Base-by-base conservation (phyloP, 2,888 invertebrate species). In the Taenaris catops region DNA sequence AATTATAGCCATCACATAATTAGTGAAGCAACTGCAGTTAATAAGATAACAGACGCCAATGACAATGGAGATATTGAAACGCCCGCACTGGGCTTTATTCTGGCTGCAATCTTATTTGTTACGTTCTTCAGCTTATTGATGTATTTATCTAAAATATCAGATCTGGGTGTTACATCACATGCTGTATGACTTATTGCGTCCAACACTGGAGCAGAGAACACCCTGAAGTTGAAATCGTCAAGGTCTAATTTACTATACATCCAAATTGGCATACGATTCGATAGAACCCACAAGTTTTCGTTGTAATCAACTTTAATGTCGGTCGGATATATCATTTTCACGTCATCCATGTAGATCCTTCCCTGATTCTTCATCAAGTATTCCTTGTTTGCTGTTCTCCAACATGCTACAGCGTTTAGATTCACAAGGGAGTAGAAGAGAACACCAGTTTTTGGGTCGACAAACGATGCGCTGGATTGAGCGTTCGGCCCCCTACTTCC, bases 231-330 rank as follows among this genome's bases (percentile, higher is more conserved):
- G 0, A 91, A 87, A 8, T 92, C 91, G 1, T 86, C 83, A 0
- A 79, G 64, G 56, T 93, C 86, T 41, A 94, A 62, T 37, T 87
- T 83, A 0, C 86, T 86, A 50, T 93, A 92, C 88, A 93, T 91
- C 72, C 91, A 94, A 29, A 89, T 78, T 0, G 93, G 93, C 53
- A 94, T 69, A 38, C 90, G 89, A 61, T 94, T 92, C 0, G 93
- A 93, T 0, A 94, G 62, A 1, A 94, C 91, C 94, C 94, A 94
- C 0, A 94, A 62, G 20, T 89, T 92, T 6, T 91, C 89, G 3
- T 92, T 88, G 11, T 88, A 88, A 46, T 94, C 94, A 0, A 94
- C 92, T 69, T 94, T 94, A 1, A 94, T 88, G 48, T 94, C 94
- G 28, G 92, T 93, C 1, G 94, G 93, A 53, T 93, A 94, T 0